Conservation (phyloP, 2,113 vertebrate species). For the Monopterus albus region DNA sequence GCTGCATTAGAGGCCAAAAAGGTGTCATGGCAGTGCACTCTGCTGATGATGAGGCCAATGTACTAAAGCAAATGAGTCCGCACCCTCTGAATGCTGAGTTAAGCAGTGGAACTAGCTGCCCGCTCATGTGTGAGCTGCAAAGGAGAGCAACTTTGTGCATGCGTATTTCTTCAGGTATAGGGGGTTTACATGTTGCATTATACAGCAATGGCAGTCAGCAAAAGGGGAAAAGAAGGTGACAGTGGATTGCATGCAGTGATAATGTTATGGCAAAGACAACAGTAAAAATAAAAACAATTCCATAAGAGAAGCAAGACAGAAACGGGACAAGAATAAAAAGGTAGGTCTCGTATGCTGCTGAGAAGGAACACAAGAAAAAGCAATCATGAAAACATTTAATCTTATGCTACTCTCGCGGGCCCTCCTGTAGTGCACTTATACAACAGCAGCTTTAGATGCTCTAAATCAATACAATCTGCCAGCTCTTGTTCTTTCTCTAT, state of each 20-base stretch:
- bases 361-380: constrained; percentile 46
- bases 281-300: background rate
- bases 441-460: constrained; percentile 71
- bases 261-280: background rate
- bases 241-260: background rate
- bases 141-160: background rate
- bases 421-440: constrained; percentile 48
- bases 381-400: constrained; percentile 55
- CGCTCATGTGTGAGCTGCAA: constrained; percentile 33
- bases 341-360: constrained; percentile 1
- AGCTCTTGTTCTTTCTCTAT: constrained; percentile 64
- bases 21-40: constrained; percentile 57
- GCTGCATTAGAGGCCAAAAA: constrained; percentile 59
- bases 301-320: background rate
- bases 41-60: constrained; percentile 52
- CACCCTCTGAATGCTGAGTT: constrained; percentile 36
- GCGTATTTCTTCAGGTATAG: constrained; percentile 1
- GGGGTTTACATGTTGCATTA: constrained; percentile 1
- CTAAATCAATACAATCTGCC: constrained; percentile 79
- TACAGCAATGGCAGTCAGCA: background rate
- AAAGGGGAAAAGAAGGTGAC: background rate
- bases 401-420: constrained; percentile 43
- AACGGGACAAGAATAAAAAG: background rate
- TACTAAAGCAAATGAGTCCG: constrained; percentile 48
- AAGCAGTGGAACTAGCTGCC: constrained; percentile 21